Base-by-base conservation (phyloP, 2,888 invertebrate genomes). In the Incurvaria masculella region DNA sequence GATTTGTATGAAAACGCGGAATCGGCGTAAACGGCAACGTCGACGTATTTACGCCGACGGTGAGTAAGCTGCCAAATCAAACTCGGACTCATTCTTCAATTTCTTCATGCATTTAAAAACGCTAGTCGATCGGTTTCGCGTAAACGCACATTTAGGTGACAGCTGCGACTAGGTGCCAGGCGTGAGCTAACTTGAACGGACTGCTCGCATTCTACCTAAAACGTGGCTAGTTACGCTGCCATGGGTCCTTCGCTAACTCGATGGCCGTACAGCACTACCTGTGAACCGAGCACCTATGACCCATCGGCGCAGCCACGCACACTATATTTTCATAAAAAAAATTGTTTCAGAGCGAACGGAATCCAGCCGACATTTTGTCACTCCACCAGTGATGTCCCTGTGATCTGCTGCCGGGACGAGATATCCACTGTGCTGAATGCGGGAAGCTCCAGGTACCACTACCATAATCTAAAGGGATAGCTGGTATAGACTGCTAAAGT, bases 321-420 rank as follows among this genome's bases (percentile, higher is more conserved):
- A 20, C n/a, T 33, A 8, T 23, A n/a, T 27, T 2, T 21, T 26
- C 16, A 19, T 27, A 8, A 2, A 2, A 19, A 19, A 44, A 44
- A 46, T 19, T 44, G 50, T 60, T 56, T 11, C 60, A 69, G 69
- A 21, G 49, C 56, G 23, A 69, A 63, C 47, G 66, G 72, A 0
- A 66, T 74, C 5, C 49, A 53, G 0, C 72, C 74, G 0, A 68
- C 74, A 0, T 72, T 71, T 46, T 74, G 73, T 51, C 54, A 60
- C 0, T 62, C 62, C 49, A 59, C 54, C 0, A 68, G 66, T 38
- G 63, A 63, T 0, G 51, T 42, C 0, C 57, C 65, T 0, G 51
- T 70, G 1, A 66, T 73, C 0, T 74, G 73, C 52, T 74, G 73
- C 45, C 57, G 63, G 11, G 72, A 72, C 33, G 62, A 62, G n/a